Evolutionary conservation across 2,888 invertebrate species (phyloP).

Genomic region (Macaria liturata): DNA sequence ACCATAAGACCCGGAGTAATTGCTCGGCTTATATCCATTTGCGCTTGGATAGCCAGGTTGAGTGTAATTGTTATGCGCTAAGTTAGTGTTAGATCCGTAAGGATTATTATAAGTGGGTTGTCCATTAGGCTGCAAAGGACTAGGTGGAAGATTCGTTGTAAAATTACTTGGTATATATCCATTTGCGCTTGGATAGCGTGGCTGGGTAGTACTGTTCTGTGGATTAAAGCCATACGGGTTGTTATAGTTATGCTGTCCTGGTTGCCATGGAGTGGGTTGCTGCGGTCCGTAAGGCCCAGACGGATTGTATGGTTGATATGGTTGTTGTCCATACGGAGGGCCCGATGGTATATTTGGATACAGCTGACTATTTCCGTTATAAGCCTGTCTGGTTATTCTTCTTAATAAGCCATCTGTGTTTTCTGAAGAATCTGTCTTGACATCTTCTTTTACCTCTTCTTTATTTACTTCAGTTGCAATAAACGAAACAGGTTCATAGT

Average conservation of each 20-base stretch:
- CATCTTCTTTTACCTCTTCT: no score
- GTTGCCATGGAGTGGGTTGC: no score
- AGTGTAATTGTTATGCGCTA: neutral
- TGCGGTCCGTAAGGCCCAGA: slow-evolving; percentile 11
- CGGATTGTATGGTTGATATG: slow-evolving; percentile 19
- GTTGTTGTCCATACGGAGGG: slow-evolving; percentile 40
- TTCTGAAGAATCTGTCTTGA: slow-evolving; percentile 3
- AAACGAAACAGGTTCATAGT: no score
- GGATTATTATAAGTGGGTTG: slow-evolving; percentile 5
- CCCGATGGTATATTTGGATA: slow-evolving; percentile 48
- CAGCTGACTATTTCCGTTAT: slow-evolving; percentile 39
- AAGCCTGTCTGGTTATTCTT: slow-evolving; percentile 45
- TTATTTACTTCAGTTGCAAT: no score
- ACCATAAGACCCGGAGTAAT: neutral
- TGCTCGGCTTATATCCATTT: slow-evolving; percentile 7
- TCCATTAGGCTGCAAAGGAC: slow-evolving; percentile 9
- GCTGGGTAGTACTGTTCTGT: no score
- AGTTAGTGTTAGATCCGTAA: neutral
- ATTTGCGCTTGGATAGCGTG: no score
- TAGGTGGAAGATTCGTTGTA: neutral
- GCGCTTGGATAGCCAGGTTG: slow-evolving; percentile 9
- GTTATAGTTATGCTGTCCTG: no score
- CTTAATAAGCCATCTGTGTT: slow-evolving; percentile 17
- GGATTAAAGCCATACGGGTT: no score
- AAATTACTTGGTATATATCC: no score